These are phyloP conservation scores for Myotis davidii DNA, from an alignment of 2,113 vertebrate genomes.

Conservation along the genomic window DNA sequence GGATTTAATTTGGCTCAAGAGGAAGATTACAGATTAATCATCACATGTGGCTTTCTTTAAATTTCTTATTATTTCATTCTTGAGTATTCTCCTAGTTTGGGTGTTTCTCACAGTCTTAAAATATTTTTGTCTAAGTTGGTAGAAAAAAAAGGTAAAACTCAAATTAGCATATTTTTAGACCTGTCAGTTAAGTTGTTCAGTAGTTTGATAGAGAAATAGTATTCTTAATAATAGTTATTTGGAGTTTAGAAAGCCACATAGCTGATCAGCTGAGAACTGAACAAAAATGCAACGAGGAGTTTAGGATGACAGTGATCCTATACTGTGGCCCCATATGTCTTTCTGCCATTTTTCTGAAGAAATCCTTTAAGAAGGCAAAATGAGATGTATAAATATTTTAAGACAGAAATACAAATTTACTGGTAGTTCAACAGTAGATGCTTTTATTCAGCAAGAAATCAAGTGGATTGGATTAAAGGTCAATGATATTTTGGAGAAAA, in stretches of 20 bases:
- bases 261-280: background rate
- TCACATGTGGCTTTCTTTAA: background rate
- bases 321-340: background rate
- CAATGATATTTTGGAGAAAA: background rate
- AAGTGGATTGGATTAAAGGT: background rate
- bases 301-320: background rate
- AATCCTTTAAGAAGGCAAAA: background rate
- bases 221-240: background rate
- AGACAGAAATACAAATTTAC: background rate
- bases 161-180: background rate
- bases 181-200: background rate
- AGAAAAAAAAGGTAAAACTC: background rate
- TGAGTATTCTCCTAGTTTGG: background rate
- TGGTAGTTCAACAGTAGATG: background rate
- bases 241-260: background rate
- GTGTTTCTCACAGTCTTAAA: background rate
- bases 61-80: background rate
- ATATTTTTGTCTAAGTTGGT: background rate
- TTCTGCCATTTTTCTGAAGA: constrained; percentile 32
- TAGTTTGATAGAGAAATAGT: background rate
- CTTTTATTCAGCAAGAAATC: background rate
- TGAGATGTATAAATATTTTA: background rate
- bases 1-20: background rate
- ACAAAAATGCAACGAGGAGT: background rate
- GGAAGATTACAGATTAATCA: background rate